Evolutionary conservation across 2,888 invertebrate genomes (phyloP).

Genomic region (Esperia sulphurella): DNA sequence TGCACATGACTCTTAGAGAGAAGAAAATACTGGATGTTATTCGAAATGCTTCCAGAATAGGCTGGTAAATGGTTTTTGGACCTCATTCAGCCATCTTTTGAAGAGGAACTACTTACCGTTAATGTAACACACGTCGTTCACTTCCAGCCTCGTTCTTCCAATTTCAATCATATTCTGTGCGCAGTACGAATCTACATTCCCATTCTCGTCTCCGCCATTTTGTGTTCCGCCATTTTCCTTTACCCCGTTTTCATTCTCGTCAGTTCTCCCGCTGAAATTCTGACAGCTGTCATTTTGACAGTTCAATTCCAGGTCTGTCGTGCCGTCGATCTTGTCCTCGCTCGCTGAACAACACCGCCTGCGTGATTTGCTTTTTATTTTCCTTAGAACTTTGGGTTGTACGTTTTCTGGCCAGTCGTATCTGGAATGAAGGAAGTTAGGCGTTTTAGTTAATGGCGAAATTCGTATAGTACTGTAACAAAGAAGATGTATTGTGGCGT

Average conservation of each 20-base stretch:
- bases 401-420: slow-evolving; percentile 87
- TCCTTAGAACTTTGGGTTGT: slow-evolving; percentile 60
- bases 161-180: slow-evolving; percentile 81
- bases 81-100: too few species aligned
- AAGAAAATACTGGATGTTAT: too few species aligned
- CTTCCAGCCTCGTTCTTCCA: slow-evolving; percentile 81
- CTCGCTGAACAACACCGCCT: slow-evolving; percentile 39
- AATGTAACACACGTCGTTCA: slow-evolving; percentile 95
- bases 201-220: slow-evolving; percentile 17
- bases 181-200: slow-evolving; percentile 36
- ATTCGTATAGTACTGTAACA: too few species aligned
- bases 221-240: slow-evolving; percentile 5
- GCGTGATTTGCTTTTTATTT: slow-evolving; percentile 37
- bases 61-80: too few species aligned
- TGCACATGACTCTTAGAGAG: too few species aligned
- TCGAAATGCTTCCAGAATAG: too few species aligned
- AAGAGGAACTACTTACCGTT: slow-evolving; percentile 87
- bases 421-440: slow-evolving; percentile 45
- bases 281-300: slow-evolving; percentile 15
- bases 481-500: not conserved
- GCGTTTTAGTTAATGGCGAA: slow-evolving; percentile 2
- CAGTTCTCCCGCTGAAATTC: slow-evolving; percentile 1
- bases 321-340: slow-evolving; percentile 21
- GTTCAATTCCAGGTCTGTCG: slow-evolving; percentile 11
- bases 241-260: slow-evolving; percentile 25